Evolutionary conservation across 2,888 invertebrate genomes (phyloP), one percentile per base, ranked within the genome.

Genomic region (Agapostemon virescens): DNA sequence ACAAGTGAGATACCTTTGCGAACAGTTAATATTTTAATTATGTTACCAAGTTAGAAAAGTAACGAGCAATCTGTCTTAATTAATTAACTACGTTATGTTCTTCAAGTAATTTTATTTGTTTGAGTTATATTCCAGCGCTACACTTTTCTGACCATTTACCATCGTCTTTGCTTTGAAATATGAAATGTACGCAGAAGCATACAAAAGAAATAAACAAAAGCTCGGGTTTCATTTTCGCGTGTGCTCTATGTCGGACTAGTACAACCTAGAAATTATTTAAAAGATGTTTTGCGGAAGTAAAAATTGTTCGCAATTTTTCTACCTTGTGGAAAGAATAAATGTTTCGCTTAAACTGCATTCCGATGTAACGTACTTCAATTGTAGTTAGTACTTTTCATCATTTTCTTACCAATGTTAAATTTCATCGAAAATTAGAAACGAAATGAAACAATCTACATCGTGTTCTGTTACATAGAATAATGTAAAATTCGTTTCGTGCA

Each of bases 141-240:
- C n/a, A 61, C 20, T 13, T 26, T 55, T 42, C n/a, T 9, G 17
- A 40, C 17, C 63, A 26, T 64, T 74, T 64, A 55, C 55, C 74
- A 20, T 36, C 20, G 66, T 55, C 40, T 45, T 55, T 38, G 23
- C 76, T 66, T 66, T 36, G 26, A 42, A 42, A 33, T 30, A n/a
- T 55, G 13, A 42, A 74, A 55, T 20, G 45, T 42, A 36, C 20
- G 42, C 66, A 26, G 55, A n/a, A 74, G 26, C 23, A n/a, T 15
- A 15, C 20, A 11, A 61, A 42, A 30, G 58, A 33, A 42, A 26
- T 9, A 70, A 61, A 61, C 33, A 30, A 33, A 40, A 42, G 38
- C 23, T 15, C 61, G 70, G 15, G 42, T 70, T 73, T 73, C 75
- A 33, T 63, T 72, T 38, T 73, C n/a, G 26, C 15, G 63, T 26